Evolutionary conservation across 2,797 vertebrate species (phyloP).

Genomic region (Tokudaia tokunoshimensis): DNA sequence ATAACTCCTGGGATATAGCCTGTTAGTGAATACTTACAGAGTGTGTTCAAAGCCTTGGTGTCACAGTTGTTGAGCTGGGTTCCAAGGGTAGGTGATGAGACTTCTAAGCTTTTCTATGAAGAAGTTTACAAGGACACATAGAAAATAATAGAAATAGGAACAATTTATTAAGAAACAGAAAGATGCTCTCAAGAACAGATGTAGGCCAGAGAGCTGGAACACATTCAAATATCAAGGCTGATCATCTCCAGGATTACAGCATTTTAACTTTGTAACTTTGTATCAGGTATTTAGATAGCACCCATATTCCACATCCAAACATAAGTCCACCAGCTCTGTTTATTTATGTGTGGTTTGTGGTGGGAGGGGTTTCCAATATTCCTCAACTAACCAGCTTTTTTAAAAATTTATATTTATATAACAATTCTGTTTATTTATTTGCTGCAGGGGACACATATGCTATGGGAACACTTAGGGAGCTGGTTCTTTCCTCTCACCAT

Average conservation of each 20-base stretch:
- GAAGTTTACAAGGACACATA: background rate
- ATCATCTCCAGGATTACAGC: background rate
- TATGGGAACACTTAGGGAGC: background rate
- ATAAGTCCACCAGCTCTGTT: background rate
- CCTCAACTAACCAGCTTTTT: background rate
- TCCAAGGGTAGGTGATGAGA: background rate
- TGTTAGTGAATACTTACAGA: background rate
- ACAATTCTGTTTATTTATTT: background rate
- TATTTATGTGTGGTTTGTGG: background rate
- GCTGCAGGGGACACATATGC: too few relatives aligned
- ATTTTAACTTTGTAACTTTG: background rate
- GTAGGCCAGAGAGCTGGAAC: background rate
- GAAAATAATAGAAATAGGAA: background rate
- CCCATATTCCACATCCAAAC: background rate
- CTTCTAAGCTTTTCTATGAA: background rate
- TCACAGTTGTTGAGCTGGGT: background rate
- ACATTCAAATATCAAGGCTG: background rate
- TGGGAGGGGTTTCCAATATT: background rate
- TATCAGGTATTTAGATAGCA: background rate
- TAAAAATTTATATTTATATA: background rate
- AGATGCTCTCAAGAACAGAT: background rate
- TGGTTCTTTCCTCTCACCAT: background rate
- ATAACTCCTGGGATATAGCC: background rate
- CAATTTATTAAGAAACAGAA: background rate
- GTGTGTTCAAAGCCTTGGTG: background rate